phyloP scores from a whole-genome alignment of 2,888 invertebrate species.

The Tipula helvola region DNA sequence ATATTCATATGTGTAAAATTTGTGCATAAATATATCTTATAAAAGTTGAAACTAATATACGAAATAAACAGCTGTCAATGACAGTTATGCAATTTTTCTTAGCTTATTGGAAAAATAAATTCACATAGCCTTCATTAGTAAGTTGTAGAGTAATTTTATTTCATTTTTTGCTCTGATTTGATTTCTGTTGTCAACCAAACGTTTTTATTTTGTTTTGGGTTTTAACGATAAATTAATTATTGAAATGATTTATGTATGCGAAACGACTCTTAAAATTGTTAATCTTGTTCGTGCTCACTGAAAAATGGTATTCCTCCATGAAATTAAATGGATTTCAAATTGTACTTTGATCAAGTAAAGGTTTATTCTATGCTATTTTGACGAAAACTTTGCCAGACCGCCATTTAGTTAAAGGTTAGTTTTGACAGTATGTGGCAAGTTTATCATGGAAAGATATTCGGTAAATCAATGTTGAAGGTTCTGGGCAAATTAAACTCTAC shows the following conservation, averaged over 20 bases:
- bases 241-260: not conserved
- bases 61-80: not conserved
- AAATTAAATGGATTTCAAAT: not conserved
- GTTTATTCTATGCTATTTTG: no score
- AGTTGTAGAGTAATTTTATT: not conserved
- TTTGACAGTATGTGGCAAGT: no score
- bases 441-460: no score
- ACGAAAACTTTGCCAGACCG: no score
- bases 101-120: slow-evolving; percentile 4
- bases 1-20: not conserved
- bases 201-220: not conserved
- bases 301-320: not conserved
- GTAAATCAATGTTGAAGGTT: no score
- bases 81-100: not conserved
- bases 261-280: not conserved
- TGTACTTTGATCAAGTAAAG: no score
- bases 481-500: no score
- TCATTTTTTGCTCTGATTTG: not conserved
- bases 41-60: not conserved
- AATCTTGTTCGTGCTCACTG: not conserved
- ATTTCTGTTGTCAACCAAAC: not conserved
- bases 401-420: no score
- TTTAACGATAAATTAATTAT: not conserved
- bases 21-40: not conserved
- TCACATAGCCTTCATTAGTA: not conserved